Evolutionary conservation across 2,113 vertebrate species (phyloP).

Genomic region (Varanus komodoensis): DNA sequence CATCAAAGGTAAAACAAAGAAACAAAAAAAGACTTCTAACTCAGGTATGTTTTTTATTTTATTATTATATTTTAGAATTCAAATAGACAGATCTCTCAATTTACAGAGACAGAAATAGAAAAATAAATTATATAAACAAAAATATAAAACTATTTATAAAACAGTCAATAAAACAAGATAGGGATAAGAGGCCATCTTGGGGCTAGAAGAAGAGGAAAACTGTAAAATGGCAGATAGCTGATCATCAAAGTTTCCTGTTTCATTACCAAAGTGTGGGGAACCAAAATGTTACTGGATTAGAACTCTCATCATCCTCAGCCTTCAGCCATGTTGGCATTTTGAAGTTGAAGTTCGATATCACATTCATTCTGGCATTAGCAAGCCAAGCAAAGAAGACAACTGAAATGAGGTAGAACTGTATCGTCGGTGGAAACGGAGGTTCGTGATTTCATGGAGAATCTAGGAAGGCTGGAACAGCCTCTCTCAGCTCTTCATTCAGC

Average conservation of each 20-base stretch:
- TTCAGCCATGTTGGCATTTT: neutral
- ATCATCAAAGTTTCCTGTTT: neutral
- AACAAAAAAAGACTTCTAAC: neutral
- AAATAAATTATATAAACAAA: neutral
- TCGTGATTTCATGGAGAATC: neutral
- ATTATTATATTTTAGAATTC: neutral
- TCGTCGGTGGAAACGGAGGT: neutral
- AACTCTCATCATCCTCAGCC: neutral
- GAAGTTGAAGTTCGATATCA: neutral
- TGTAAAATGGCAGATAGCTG: neutral
- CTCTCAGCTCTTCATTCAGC: neutral
- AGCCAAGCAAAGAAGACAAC: neutral
- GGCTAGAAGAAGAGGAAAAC: neutral
- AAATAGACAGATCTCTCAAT: neutral
- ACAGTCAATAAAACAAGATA: slow-evolving; percentile 6
- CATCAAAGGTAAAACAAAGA: neutral
- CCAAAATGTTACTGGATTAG: neutral
- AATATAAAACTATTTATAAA: slow-evolving; percentile 17
- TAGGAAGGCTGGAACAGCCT: neutral
- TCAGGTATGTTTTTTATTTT: neutral
- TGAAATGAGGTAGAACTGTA: rapidly evolving
- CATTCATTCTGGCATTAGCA: neutral
- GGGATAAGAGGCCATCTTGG: neutral
- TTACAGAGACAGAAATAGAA: neutral
- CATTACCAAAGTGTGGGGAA: neutral